Base-by-base conservation (phyloP, 2,113 vertebrate species). In the Tetraodon nigroviridis region DNA sequence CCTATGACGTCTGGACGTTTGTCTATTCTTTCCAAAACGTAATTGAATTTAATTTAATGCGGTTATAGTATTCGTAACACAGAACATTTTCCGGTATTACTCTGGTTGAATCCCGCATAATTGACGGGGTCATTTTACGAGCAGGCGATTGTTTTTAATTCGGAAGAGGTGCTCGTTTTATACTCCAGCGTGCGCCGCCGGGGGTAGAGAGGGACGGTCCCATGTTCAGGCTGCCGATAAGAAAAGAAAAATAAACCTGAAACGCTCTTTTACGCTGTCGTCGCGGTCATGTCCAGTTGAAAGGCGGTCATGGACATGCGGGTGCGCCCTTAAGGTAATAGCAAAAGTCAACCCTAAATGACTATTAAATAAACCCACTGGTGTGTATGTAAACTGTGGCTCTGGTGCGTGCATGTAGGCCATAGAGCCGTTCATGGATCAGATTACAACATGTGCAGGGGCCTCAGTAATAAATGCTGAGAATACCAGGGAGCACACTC, bases 71-170 rank as follows among this genome's bases (percentile, higher is more conserved):
- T 37, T 37, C 11, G 32, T 37, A 37, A 37, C 6, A 13, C 15
- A n/a, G 44, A 46, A 17, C 44, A 2, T 53, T 21, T 65, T 83
- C 79, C 71, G 2, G 20, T 19, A 0, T 0, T 2, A 5, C 1
- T 2, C 13, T 1, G 1, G 3, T 18, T n/a, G 3, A 68, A 17
- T 70, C 1, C 3, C 0, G 16, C 2, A 0, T 61, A 7, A 60
- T 73, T 78, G 61, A 60, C 0, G 12, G 29, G 69, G 19, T 15
- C n/a, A 60, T 58, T 79, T 67, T 52, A 57, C 29, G 67, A 84
- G 61, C 48, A 79, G 32, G 58, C 85, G 79, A 90, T 92, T 93
- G 89, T 92, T 93, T 93, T 93, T 89, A 90, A 90, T 90, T 90
- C 88, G 85, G 44, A 57, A 57, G n/a, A 63, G 55, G 2, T 37